Base-by-base conservation (phyloP, 2,113 vertebrate genomes). In the Diadophis punctatus region DNA sequence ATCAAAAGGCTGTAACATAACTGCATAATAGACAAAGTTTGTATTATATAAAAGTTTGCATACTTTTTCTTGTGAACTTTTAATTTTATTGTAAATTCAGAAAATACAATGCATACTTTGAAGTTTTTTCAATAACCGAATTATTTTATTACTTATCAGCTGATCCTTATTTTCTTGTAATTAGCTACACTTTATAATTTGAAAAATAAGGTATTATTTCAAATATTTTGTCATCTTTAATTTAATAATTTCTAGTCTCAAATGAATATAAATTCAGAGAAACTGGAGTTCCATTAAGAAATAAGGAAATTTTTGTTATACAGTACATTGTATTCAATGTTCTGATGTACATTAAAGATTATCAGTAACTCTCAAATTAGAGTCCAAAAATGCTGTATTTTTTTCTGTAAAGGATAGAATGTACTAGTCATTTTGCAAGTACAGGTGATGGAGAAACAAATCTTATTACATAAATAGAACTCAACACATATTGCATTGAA, bases 1-100 rank as follows among this genome's bases (percentile, higher is more conserved):
- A 94, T 99, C 99, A 95, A 99, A 99, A 86, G 99, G 99, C 95
- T 99, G 99, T 86, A 99, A 96, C 99, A 99, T 99, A 95, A 99
- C 99, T 99, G 97, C 93, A 94, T 20, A 90, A 95, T 90, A 95
- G 94, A 58, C 94, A 96, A 96, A 95, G 63, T 8, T 92, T 86
- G 94, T 0, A 43, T 95, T 11, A 94, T 84, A 92, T 34, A 92
- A 49, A 86, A 48, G 34, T 23, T 46, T 85, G 20, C 52, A 39
- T 89, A 5, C 8, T 56, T 58, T 87, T 16, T 89, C n/a, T 11
- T 90, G 3, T 90, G 20, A 90, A 30, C 74, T 93, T 68, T n/a
- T 92, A 51, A 90, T 58, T 53, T 52, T 55, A 85, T 60, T 74
- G 20, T 91, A 90, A 58, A 88, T 27, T 53, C 60, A 88, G 20